Evolutionary conservation across 2,797 vertebrate genomes (phyloP).

Genomic region (Danio kyathit): DNA sequence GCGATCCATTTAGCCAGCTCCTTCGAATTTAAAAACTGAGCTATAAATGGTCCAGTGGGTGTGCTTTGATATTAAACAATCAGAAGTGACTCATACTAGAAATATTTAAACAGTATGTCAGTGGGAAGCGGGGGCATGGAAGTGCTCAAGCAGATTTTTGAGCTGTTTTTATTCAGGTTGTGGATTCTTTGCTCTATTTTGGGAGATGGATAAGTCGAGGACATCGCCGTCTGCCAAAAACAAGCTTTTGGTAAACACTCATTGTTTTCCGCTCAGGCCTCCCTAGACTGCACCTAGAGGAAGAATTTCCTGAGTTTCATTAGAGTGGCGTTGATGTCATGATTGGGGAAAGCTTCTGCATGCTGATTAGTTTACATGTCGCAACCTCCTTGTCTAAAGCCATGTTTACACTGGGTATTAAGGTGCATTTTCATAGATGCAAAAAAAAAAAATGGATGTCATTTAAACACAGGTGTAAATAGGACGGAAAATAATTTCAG

Average conservation of each 20-base stretch:
- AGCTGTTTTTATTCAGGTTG: neutral
- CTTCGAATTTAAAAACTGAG: neutral
- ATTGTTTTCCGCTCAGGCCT: neutral
- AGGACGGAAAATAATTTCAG: too few species aligned
- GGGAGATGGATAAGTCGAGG: conserved; percentile 8
- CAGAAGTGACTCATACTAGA: neutral
- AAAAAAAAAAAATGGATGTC: too few species aligned
- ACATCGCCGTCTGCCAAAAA: neutral
- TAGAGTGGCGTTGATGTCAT: neutral
- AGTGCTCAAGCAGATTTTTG: neutral
- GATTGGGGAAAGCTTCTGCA: neutral
- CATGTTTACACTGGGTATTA: too few species aligned
- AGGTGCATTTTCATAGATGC: too few species aligned
- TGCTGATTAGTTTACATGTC: neutral
- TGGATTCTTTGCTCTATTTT: conserved; percentile 5
- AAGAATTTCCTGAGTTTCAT: neutral
- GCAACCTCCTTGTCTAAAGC: neutral
- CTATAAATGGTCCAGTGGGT: neutral
- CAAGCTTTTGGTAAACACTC: neutral
- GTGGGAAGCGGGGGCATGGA: neutral
- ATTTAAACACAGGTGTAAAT: too few species aligned
- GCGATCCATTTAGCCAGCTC: neutral
- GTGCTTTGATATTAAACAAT: conserved; percentile 12
- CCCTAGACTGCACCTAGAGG: neutral
- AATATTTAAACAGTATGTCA: neutral